Base-by-base conservation (phyloP, 2,113 vertebrate species). In the Bucco capensis region DNA sequence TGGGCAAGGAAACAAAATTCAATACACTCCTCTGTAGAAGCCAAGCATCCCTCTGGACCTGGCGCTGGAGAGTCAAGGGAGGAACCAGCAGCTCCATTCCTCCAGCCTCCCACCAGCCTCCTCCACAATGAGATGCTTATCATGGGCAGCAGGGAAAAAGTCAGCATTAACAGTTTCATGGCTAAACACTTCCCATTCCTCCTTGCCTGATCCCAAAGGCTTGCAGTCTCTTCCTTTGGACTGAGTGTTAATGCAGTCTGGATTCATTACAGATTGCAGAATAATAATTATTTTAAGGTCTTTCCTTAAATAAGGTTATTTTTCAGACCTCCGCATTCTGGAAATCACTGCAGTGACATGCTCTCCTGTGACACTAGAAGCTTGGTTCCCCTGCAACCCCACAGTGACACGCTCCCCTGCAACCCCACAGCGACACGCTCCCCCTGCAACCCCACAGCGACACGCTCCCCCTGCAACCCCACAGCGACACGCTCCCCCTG, bases 1-100 rank as follows among this genome's bases (percentile, higher is more conserved):
- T 47, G 74, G 66, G 2, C 19, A 89, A 90, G 81, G 86, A 79
- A 93, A 93, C 66, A 84, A 67, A 92, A 87, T 73, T 96, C 86
- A 96, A 91, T 96, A 81, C 7, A 4, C 51, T 91, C 67, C 74
- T 94, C 78, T 95, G 96, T 94, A 69, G 44, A 40, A 82, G 90
- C 70, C 0, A 2, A 85, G 81, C 31, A 33, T 88, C 88, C 73
- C 83, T 42, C 86, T 42, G 70, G 76, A 85, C n/a, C 19, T 0
- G 0, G 51, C 3, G 1, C 33, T 62, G 83, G 84, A 67, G 94
- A 90, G 69, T 82, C 88, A 93, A 44, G 28, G 40, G 46, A 61
- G 67, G 17, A 85, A 66, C 1, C 4, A 90, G 54, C 66, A 37
- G 73, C 56, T 78, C 86, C 83, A 61, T 49, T 88, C 70, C 90